Percentiles rank a stretch among this genome's conserved stretches.
Evolutionary conservation across 2,888 invertebrate genomes (phyloP).

Genomic region (Galerucella pusilla): DNA sequence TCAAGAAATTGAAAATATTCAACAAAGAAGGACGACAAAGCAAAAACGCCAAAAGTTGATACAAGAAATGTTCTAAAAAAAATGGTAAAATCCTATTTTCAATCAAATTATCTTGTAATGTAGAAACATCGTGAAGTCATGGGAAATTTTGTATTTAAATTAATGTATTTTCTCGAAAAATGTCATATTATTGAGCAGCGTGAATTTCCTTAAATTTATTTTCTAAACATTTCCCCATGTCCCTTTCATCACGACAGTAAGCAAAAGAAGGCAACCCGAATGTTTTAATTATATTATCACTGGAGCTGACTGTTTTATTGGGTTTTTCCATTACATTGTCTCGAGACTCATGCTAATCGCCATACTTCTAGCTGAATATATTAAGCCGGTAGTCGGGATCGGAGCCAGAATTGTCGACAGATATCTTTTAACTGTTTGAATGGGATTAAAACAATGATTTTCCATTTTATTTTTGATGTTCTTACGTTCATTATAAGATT

Average conservation of each 20-base stretch:
- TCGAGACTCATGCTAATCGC: conserved; percentile 41
- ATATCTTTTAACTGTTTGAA: conserved; percentile 31
- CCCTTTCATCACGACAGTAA: conserved; percentile 25
- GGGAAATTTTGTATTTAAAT: not conserved
- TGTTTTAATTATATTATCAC: conserved; percentile 41
- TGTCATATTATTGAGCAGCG: conserved; percentile 21
- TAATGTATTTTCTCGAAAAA: conserved; percentile 2
- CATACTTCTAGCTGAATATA: conserved; percentile 41
- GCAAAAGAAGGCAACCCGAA: conserved; percentile 29
- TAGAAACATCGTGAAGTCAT: too few relatives aligned
- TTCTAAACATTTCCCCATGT: conserved; percentile 25
- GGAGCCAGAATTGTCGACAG: conserved; percentile 26
- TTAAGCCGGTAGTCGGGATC: conserved; percentile 26
- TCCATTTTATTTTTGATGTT: conserved; percentile 28
- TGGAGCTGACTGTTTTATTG: conserved; percentile 39
- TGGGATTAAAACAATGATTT: conserved; percentile 28
- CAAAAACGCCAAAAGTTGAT: not conserved
- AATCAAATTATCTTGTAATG: too few relatives aligned
- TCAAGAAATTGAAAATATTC: too few relatives aligned
- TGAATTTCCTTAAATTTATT: conserved; percentile 29
- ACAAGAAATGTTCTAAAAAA: too few relatives aligned
- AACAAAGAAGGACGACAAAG: not conserved
- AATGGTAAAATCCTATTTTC: too few relatives aligned
- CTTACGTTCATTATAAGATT: conserved; percentile 16
- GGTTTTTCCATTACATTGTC: conserved; percentile 42